Base-by-base conservation (phyloP, 2,888 invertebrate species). In the Lepidochrysops patricia region DNA sequence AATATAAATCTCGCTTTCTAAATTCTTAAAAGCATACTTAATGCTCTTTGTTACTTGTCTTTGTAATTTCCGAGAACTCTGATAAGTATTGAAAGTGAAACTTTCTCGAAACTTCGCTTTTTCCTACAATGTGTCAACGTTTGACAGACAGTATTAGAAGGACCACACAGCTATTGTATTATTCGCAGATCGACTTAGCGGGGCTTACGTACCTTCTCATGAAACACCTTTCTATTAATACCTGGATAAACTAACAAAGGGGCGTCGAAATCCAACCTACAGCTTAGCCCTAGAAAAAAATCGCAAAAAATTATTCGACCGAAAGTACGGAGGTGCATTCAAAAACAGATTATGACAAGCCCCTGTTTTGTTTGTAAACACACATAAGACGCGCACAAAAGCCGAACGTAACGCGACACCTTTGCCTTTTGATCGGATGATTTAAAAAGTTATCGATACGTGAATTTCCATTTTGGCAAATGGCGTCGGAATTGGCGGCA, bases 341-440 rank as follows among this genome's bases (percentile, higher is more conserved):
- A 76, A 87, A 88, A 86, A 86, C 80, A 87, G 89, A 88, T 87
- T 87, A 88, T 84, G 82, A 85, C 88, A 84, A 83, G 82, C 84
- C 83, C 81, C 76, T 89, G 84, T 89, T 89, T 78, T 89, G 89
- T 88, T 88, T 87, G 88, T 88, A 89, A 88, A 89, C 89, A 89
- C 66, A 71, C 74, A 72, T 77, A 68, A 70, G 70, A 61, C 63
- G 67, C 67, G 69, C 68, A 85, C 84, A 85, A 88, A 78, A 68
- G 80, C 66, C 63, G 63, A 65, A 68, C 72, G 89, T 87, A 87
- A 89, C 83, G 80, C 82, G 87, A 89, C 88, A 89, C 88, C 84
- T 85, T 77, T 75, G 72, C 72, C 76, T 83, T 86, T 86, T 80
- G 82, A 81, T 77, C 78, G 76, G 74, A 72, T 66, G 72, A 66